Evolutionary conservation across 1,140 invertebrate species (phyloP), one percentile per base, ranked within the genome.

Genomic region (Bombyx mandarina): DNA sequence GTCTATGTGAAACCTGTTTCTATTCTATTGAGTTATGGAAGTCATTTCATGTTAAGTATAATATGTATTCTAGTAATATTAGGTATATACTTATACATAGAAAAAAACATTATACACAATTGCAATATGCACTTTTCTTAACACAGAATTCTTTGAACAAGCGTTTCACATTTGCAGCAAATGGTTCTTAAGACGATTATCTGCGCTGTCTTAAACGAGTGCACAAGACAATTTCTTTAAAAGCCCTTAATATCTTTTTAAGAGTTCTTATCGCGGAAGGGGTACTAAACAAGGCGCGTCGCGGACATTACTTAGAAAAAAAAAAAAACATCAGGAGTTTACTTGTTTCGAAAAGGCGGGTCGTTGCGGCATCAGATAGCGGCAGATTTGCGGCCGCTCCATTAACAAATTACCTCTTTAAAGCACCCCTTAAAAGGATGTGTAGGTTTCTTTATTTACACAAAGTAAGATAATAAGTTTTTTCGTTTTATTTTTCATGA

Each of bases 351-450:
- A 76, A 81, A 75, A 75, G 71, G 75, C 73, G 70, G 77, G 73
- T 77, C 69, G 73, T 63, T 67, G 75, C 63, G 69, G 72, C 71
- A 83, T 83, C 79, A 77, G 83, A 86, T 86, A 84, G 74, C 69
- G 57, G 58, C 69, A 79, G 76, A 83, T 83, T 85, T 82, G 79
- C 76, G 74, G 69, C 68, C 66, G 65, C 63, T 67, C 79, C 81
- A 83, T 85, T 83, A 77, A 82, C 81, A 82, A 85, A 86, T 86
- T 79, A 79, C 75, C 69, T 67, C 70, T 77, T 75, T 75, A 72
- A 75, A 75, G 52, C 61, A 62, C 66, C 62, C 53, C 58, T 65
- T 61, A 65, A 68, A 64, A 52, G 57, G 61, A 66, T 62, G 57
- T 72, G 67, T 62, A 64, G 58, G 49, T 48, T 62, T 65, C 61